Base-by-base conservation (phyloP, 2,113 vertebrate genomes). In the Channa maculata region DNA sequence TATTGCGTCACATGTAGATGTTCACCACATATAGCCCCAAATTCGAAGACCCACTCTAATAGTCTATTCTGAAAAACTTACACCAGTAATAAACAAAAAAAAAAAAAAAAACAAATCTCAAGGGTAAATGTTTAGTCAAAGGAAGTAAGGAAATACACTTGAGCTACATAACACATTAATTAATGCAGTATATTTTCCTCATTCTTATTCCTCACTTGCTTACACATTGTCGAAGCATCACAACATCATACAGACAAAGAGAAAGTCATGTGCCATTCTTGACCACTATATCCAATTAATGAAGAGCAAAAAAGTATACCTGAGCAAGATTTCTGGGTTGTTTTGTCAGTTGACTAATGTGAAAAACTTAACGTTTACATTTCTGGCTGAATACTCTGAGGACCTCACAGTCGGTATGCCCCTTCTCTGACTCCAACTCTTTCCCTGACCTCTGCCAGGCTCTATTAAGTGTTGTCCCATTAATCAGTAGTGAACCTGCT, bases 401-500 rank as follows among this genome's bases (percentile, higher is more conserved):
- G 44, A 1, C 48, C 2, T 57, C 2, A 8, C 8, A 2, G 12
- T 50, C 44, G 38, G 38, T 62, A 59, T n/a, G 43, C 11, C 12
- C 14, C 8, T 7, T 37, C 57, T 36, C n/a, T 8, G 15, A 24
- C 71, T 44, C 77, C 3, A 58, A 1, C 3, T 53, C n/a, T 55
- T 58, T 53, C 79, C 8, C 11, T 52, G 81, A 80, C 75, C 81
- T 68, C 10, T 36, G 55, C 12, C 67, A 55, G 50, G 10, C 10
- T 50, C 43, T 10, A 38, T 79, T 46, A 60, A 34, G 60, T 41
- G 44, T 9, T 6, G 46, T 62, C 39, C 62, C 68, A 82, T 86
- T 86, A 77, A 80, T 88, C 80, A 79, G 53, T 0, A 24, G 48
- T 4, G 45, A 67, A 50, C 14, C 37, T 41, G 54, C 71, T 59